Conservation (phyloP, 2,113 vertebrate genomes). For the Butorides virescens region DNA sequence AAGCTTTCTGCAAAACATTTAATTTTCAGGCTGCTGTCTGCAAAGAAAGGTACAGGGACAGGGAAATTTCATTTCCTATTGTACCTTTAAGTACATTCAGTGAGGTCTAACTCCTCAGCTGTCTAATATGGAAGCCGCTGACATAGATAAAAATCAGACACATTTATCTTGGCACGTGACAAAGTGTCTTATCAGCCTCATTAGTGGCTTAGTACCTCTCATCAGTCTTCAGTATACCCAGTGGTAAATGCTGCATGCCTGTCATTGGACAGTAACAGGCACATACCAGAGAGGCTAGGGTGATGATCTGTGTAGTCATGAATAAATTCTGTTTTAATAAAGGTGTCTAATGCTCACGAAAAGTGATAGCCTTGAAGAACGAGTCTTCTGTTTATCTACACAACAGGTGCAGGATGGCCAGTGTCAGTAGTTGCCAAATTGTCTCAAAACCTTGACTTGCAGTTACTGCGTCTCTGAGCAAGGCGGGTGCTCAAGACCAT, state of each 20-base stretch:
- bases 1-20: background rate
- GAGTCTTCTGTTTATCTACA: constrained; percentile 23
- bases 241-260: constrained; percentile 43
- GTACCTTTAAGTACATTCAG: constrained; percentile 28
- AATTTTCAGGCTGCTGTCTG: background rate
- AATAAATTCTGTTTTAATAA: constrained; percentile 67
- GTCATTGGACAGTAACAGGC: constrained; percentile 43
- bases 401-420: constrained; percentile 50
- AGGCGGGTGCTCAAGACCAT: background rate
- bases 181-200: constrained; percentile 62
- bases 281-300: constrained; percentile 41
- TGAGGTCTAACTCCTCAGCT: constrained; percentile 40
- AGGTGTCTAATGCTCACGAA: constrained; percentile 39
- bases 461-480: background rate
- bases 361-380: constrained; percentile 59
- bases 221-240: constrained; percentile 54
- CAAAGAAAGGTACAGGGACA: background rate
- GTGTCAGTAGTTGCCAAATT: background rate
- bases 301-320: constrained; percentile 59
- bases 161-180: constrained; percentile 63
- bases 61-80: background rate
- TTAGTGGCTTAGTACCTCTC: constrained; percentile 59
- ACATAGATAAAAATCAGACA: constrained; percentile 57
- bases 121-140: constrained; percentile 15
- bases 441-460: background rate